Evolutionary conservation across 2,888 invertebrate species (phyloP).

Genomic region (Disparrhopalites patrizii): DNA sequence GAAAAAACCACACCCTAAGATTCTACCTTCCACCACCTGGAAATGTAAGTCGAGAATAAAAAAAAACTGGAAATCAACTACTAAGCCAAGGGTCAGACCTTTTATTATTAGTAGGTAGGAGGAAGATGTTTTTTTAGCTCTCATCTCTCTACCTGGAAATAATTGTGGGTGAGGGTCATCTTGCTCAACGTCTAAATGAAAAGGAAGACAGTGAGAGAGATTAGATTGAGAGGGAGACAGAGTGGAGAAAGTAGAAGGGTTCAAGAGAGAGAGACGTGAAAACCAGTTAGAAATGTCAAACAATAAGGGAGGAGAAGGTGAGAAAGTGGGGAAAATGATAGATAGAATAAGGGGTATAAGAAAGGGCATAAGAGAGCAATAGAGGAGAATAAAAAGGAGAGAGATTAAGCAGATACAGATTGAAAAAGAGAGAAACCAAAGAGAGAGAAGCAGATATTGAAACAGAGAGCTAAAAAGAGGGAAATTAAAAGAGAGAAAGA

Average conservation of each 20-base stretch:
- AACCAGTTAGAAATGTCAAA: too few species aligned
- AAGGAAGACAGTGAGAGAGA: slow-evolving; percentile 7
- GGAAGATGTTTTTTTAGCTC: slow-evolving; percentile 11
- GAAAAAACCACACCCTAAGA: slow-evolving; percentile 22
- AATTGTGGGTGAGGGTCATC: slow-evolving; percentile 23
- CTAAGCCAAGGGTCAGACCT: slow-evolving; percentile 23
- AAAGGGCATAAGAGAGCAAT: background rate
- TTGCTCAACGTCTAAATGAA: slow-evolving; percentile 13
- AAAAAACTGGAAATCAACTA: background rate
- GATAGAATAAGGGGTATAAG: background rate
- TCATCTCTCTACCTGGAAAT: slow-evolving; percentile 27
- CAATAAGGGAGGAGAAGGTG: background rate
- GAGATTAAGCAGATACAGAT: background rate
- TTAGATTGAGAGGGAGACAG: too few species aligned
- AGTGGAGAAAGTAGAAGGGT: slow-evolving; percentile 1
- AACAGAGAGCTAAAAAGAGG: too few species aligned
- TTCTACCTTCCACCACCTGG: background rate
- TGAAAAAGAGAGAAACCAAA: background rate
- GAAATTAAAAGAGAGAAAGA: too few species aligned
- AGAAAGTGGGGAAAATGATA: background rate
- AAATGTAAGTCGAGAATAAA: background rate
- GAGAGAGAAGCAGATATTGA: background rate
- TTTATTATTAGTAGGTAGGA: too few species aligned
- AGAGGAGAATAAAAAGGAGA: background rate
- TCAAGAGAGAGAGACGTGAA: too few species aligned